A percentile compares a stretch with the other conserved stretches of the same genome.
phyloP scores from a whole-genome alignment of 2,888 invertebrate species.

The Agrochola circellaris region DNA sequence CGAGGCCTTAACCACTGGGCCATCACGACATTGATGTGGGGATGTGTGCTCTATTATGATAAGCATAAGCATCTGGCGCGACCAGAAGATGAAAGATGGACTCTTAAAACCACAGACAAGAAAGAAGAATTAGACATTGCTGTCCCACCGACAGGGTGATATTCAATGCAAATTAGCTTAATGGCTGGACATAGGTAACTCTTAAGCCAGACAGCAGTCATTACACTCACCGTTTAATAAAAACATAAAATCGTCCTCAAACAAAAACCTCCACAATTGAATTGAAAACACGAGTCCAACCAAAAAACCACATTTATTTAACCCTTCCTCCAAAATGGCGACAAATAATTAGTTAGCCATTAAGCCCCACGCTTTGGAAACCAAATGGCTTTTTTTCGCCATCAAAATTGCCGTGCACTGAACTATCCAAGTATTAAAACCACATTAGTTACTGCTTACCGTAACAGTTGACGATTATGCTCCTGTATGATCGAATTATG shows the following conservation, averaged over 20 bases:
- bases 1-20: too few relatives aligned
- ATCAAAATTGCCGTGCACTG: constrained; percentile 81
- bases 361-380: constrained; percentile 81
- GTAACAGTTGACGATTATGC: constrained; percentile 79
- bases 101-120: too few relatives aligned
- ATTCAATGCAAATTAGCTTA: neutral
- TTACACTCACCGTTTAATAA: neutral
- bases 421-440: constrained; percentile 83
- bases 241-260: neutral
- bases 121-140: neutral
- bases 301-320: constrained; percentile 49
- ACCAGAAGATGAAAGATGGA: too few relatives aligned
- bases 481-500: constrained; percentile 68
- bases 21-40: too few relatives aligned
- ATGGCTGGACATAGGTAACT: neutral
- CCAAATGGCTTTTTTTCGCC: constrained; percentile 83
- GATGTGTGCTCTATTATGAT: neutral
- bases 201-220: neutral
- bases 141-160: neutral
- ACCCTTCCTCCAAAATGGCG: constrained; percentile 72
- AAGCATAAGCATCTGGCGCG: too few relatives aligned
- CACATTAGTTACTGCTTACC: constrained; percentile 80
- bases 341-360: constrained; percentile 84
- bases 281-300: constrained; percentile 27
- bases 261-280: constrained; percentile 36